Evolutionary conservation across 2,113 vertebrate genomes (phyloP).

Genomic region (Gulo gulo): DNA sequence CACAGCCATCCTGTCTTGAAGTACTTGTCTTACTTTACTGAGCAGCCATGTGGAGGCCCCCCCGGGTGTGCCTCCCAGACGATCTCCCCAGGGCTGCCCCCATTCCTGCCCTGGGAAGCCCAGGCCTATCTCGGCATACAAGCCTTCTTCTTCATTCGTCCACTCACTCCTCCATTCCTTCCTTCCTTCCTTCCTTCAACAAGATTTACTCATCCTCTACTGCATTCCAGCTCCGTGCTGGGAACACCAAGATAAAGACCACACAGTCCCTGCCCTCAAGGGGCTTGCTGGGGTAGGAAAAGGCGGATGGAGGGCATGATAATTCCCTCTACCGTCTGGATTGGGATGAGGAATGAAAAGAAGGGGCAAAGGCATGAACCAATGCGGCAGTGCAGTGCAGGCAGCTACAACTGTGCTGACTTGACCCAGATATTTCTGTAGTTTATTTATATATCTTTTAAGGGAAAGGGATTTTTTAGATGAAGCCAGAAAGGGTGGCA

Average conservation of each 20-base stretch:
- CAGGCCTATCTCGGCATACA: neutral
- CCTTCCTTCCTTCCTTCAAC: neutral
- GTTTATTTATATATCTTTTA: neutral
- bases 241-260: neutral
- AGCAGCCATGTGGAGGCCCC: neutral
- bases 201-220: neutral
- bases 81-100: neutral
- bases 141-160: neutral
- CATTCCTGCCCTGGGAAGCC: neutral
- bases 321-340: neutral
- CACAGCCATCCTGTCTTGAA: neutral
- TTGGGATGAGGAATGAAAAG: neutral
- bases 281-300: neutral
- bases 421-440: neutral
- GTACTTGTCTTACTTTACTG: neutral
- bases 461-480: neutral
- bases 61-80: neutral
- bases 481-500: neutral
- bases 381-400: neutral
- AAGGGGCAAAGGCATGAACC: neutral
- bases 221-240: neutral
- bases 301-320: too few relatives aligned
- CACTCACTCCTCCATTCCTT: neutral
- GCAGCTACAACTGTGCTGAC: neutral
- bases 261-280: neutral